These are phyloP conservation scores for Stichopus horrens DNA, from an alignment of 53 echinoderm and acorn worm species.

Conservation along the genomic window DNA sequence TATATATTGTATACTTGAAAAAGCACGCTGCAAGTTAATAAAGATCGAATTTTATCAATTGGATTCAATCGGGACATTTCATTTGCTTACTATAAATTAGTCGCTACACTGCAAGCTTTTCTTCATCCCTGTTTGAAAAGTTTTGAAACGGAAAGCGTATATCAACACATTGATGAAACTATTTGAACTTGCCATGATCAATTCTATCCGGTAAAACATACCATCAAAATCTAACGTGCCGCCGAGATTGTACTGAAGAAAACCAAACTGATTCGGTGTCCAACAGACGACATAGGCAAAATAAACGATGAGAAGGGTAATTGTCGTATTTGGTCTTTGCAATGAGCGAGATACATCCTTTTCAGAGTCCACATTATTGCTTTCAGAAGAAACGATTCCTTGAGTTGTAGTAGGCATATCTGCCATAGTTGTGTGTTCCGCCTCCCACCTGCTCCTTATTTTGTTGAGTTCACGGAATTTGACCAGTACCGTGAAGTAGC, in stretches of 20 bases:
- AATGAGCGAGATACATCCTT: slow-evolving; percentile 14
- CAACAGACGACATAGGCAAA: slow-evolving; percentile 74
- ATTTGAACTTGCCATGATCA: slow-evolving; percentile 61
- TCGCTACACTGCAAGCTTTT: not conserved
- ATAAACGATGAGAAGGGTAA: slow-evolving; percentile 68
- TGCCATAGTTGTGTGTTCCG: not conserved
- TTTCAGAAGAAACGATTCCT: not conserved
- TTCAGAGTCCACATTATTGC: not conserved
- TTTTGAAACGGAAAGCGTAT: slow-evolving; percentile 64
- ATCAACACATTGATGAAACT: slow-evolving; percentile 66
- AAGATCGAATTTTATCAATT: no score
- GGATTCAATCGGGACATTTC: no score
- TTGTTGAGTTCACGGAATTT: slow-evolving; percentile 51
- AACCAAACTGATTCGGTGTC: slow-evolving; percentile 72
- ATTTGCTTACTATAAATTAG: no score
- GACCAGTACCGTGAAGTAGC: slow-evolving; percentile 52
- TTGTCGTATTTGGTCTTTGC: slow-evolving; percentile 68
- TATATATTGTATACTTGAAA: no score
- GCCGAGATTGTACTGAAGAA: slow-evolving; percentile 71
- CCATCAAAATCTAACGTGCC: slow-evolving; percentile 52
- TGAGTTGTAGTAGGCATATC: not conserved
- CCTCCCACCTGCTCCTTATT: not conserved
- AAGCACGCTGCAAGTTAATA: no score
- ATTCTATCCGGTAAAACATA: slow-evolving; percentile 42
- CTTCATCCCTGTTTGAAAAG: slow-evolving; percentile 61